Percentiles rank a stretch among this genome's conserved stretches.
These are phyloP conservation scores for Zaprionus bogoriensis DNA, from an alignment of 2,888 invertebrate species.

Conservation along the genomic window DNA sequence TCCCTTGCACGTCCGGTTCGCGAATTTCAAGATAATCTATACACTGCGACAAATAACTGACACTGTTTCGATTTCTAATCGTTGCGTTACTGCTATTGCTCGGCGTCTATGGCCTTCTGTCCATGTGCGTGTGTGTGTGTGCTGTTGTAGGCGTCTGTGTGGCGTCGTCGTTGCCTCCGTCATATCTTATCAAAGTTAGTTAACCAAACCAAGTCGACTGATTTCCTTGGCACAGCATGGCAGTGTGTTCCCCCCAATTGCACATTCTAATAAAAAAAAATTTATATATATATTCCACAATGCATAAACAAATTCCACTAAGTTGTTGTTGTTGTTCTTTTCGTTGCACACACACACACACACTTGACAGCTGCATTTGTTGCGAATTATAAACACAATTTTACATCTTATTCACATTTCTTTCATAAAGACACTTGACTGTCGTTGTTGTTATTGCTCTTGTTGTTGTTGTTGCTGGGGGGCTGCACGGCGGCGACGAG, in stretches of 20 bases:
- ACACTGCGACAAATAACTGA: neutral
- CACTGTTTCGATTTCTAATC: too few species aligned
- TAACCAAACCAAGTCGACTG: constrained; percentile 48
- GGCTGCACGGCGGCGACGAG: constrained; percentile 69
- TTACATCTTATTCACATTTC: constrained; percentile 49
- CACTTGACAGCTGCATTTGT: constrained; percentile 66
- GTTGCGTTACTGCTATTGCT: too few species aligned
- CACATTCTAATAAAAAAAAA: constrained; percentile 26
- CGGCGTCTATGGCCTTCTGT: too few species aligned
- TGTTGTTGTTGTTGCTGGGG: constrained; percentile 32
- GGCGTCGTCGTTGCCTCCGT: constrained; percentile 36
- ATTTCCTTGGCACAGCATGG: constrained; percentile 35
- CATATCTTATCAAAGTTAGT: constrained; percentile 70
- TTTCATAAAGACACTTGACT: constrained; percentile 62
- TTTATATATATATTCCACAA: constrained; percentile 35
- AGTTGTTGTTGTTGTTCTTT: constrained; percentile 6
- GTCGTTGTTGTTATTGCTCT: constrained; percentile 30
- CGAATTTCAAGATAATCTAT: neutral
- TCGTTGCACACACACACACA: constrained; percentile 18
- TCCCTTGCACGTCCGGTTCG: constrained; percentile 61
- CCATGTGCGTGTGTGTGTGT: neutral
- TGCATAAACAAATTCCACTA: constrained; percentile 34
- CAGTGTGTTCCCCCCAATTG: constrained; percentile 20
- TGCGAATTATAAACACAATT: constrained; percentile 39
- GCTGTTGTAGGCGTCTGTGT: constrained; percentile 45